These are phyloP conservation scores for silkworm (Bombyx mori) DNA, from an alignment of 1,140 invertebrate species.

Conservation along the genomic window ASM3026992v2 NC_085120.1:4524001-4524500, in stretches of 20 bases:
- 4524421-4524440: too few relatives aligned
- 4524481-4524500: too few relatives aligned
- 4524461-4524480: too few relatives aligned
- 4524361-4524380: too few relatives aligned
- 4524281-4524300: conserved; percentile 28
- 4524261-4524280: conserved; percentile 11
- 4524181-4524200: conserved; percentile 4
- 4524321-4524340: conserved; percentile 14
- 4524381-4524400: too few relatives aligned
- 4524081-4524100: not conserved
- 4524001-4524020: too few relatives aligned
- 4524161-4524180: conserved; percentile 26
- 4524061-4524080: not conserved
- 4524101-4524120: conserved; percentile 21
- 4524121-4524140: conserved; percentile 12
- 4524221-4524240: conserved; percentile 16
- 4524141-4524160: conserved; percentile 25
- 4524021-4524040: too few relatives aligned
- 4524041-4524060: too few relatives aligned
- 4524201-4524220: conserved; percentile 9
- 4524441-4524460: too few relatives aligned
- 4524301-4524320: conserved; percentile 25
- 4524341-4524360: too few relatives aligned
- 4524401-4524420: too few relatives aligned
- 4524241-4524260: conserved; percentile 16